Percentiles rank a stretch among this genome's conserved stretches.
Conservation (phyloP, 2,888 invertebrate species). For the Cistogaster globosa region DNA sequence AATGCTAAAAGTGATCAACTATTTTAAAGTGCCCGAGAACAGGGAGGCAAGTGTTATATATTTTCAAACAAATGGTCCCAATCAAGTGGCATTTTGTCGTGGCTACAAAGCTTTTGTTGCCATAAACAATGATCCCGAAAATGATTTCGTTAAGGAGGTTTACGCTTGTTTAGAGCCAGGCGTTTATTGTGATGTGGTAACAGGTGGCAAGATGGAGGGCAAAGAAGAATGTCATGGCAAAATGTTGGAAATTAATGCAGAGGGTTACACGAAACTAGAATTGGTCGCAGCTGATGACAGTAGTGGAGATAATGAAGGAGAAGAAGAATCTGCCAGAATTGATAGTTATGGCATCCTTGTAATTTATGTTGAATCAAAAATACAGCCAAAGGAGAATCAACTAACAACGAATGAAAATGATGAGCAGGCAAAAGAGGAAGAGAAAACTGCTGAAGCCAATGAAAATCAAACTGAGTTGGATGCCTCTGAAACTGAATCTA, state of each 20-base stretch:
- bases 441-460: background rate
- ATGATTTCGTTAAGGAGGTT: constrained; percentile 84
- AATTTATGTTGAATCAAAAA: constrained; percentile 85
- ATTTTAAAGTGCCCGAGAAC: constrained; percentile 83
- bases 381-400: constrained; percentile 70
- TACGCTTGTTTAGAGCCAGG: constrained; percentile 89
- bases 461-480: background rate
- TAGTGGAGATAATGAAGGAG: background rate
- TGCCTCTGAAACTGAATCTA: background rate
- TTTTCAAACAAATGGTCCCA: constrained; percentile 91
- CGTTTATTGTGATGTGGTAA: constrained; percentile 88
- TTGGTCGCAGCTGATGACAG: constrained; percentile 47
- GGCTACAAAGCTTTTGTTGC: constrained; percentile 89
- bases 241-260: constrained; percentile 67
- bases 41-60: constrained; percentile 84
- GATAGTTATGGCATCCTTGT: constrained; percentile 85
- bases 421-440: background rate
- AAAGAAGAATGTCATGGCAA: constrained; percentile 68
- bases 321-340: constrained; percentile 78
- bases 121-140: constrained; percentile 87
- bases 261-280: constrained; percentile 61
- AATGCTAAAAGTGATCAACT: constrained; percentile 89
- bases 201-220: constrained; percentile 69
- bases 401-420: background rate
- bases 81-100: constrained; percentile 93